Conservation (phyloP, 1,140 invertebrate genomes). For the Parapsyche elsis region DNA sequence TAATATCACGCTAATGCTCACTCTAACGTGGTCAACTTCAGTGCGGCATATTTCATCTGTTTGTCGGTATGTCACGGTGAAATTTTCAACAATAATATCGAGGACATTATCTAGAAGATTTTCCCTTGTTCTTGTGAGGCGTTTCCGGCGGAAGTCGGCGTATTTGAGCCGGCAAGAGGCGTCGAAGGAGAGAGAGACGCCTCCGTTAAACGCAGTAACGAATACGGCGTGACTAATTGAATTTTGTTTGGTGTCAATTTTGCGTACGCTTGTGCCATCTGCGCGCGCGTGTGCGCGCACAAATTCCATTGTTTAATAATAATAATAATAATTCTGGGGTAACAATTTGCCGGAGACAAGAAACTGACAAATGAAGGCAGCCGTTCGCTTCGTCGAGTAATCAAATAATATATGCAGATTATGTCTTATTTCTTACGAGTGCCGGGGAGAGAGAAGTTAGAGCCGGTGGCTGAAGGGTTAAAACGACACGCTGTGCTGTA, state of each 20-base stretch:
- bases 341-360: constrained; percentile 52
- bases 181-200: not conserved
- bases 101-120: no score
- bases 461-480: not conserved
- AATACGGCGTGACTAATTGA: constrained; percentile 40
- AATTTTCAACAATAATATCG: no score
- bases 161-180: not conserved
- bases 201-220: constrained; percentile 20
- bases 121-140: not conserved
- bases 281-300: constrained; percentile 30
- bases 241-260: constrained; percentile 47
- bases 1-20: no score
- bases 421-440: constrained; percentile 54
- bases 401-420: constrained; percentile 55
- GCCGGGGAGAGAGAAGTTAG: constrained; percentile 13
- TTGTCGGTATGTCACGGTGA: no score
- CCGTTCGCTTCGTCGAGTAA: constrained; percentile 52
- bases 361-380: constrained; percentile 53
- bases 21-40: no score
- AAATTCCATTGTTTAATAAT: constrained; percentile 46
- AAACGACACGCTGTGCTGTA: constrained; percentile 9
- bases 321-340: constrained; percentile 48
- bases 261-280: constrained; percentile 41
- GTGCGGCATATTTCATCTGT: no score
- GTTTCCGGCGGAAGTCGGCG: not conserved